Base-by-base conservation (phyloP, 1,140 invertebrate species). In the Lasioglossum baleicum region DNA sequence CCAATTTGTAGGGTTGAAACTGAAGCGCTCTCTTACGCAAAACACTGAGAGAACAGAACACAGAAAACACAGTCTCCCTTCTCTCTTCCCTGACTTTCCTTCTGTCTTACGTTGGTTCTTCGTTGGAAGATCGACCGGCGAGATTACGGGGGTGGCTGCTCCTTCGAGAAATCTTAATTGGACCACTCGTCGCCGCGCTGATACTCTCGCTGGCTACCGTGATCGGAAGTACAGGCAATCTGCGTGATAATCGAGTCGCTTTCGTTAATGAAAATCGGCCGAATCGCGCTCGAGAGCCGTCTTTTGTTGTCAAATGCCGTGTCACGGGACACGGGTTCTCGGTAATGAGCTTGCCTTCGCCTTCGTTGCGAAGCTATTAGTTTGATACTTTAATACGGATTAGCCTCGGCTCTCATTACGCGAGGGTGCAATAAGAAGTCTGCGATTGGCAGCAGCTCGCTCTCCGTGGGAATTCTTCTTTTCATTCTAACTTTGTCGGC, bases 81-180 rank as follows among this genome's bases (percentile, higher is more conserved):
- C 26, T 15, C 15, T 7, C 17, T 15, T 20, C 17, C 4, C 17
- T 22, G 13, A n/a, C 67, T 67, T 56, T 70, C 83, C 35, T 35
- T 35, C 35, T 35, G 35, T 35, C 35, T 75, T 68, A 58, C 76
- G 73, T 80, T 86, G 75, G 81, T 79, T 69, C 69, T 35, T 70
- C 71, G 20, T 35, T 11, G 44, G 44, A 42, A 67, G 67, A 85
- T 85, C 71, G 51, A 78, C 13, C 44, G 61, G 75, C n/a, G 22
- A 85, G 67, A 85, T 85, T 77, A 63, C 70, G 60, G 63, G 61
- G n/a, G 3, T 61, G 66, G 70, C 22, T 77, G 71, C 44, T 84
- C 75, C 63, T 76, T 56, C 67, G 70, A 85, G 83, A 82, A 79
- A 86, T 85, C 83, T 86, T 79, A 86, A 86, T 87, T 85, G 70